These are phyloP conservation scores for Scatophagus argus DNA, from an alignment of 2,113 vertebrate genomes.

Conservation along the genomic window DNA sequence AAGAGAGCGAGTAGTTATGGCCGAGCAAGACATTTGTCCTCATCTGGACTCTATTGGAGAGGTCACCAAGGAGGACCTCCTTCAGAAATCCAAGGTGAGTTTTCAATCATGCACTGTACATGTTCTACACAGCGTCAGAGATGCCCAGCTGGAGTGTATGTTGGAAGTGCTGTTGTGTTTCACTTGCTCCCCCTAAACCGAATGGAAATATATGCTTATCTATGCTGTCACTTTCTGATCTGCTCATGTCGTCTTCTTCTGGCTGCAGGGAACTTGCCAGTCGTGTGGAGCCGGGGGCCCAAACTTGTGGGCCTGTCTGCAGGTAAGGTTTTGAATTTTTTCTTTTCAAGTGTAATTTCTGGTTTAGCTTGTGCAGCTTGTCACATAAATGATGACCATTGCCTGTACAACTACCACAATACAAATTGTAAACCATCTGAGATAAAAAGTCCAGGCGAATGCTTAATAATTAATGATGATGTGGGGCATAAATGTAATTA, in stretches of 20 bases:
- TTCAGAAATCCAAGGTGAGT: constrained; percentile 95
- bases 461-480: constrained; percentile 40
- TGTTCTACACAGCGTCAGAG: constrained; percentile 12
- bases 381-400: neutral
- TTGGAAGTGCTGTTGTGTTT: neutral
- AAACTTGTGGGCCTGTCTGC: constrained; percentile 98
- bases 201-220: neutral
- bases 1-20: constrained; percentile 84
- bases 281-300: constrained; percentile 94
- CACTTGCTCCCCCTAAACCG: neutral
- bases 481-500: constrained; percentile 7
- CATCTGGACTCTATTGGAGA: constrained; percentile 96
- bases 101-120: constrained; percentile 15
- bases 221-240: neutral
- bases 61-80: constrained; percentile 95
- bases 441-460: constrained; percentile 2
- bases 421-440: neutral
- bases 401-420: neutral
- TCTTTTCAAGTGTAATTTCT: neutral
- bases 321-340: constrained; percentile 84
- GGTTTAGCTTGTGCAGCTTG: neutral
- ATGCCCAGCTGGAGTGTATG: neutral
- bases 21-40: constrained; percentile 89
- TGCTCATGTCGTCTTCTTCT: neutral
- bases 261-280: constrained; percentile 93